Base-by-base conservation (phyloP, 2,888 invertebrate genomes). In the Norana najaformis region DNA sequence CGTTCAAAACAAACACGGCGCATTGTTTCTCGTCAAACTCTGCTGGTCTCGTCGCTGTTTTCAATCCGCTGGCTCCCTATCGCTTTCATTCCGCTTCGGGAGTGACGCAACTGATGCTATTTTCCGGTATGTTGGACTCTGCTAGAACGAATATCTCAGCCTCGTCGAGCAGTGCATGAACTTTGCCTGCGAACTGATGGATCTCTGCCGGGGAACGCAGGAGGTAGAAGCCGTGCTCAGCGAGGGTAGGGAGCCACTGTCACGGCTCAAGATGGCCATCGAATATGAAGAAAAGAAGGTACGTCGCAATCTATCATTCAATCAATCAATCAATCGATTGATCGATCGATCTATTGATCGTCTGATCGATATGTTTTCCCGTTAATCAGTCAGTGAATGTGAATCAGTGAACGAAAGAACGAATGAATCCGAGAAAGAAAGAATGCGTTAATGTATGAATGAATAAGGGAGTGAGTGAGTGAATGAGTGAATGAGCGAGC, bases 191-290 rank as follows among this genome's bases (percentile, higher is more conserved):
- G 94, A 95, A 89, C 91, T 95, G 89, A 94, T 95, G 93, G 95
- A 95, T 37, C 96, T 96, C 92, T 97, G 97, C 93, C 96, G 97
- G 38, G 96, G 96, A 34, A 96, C 96, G 0, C 96, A 96, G 92
- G 97, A 97, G 94, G 96, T 97, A 90, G 96, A 97, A 93, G 94
- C 96, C 8, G 95, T 97, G 83, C 94, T 97, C 88, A 96, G 96
- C 90, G 96, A 96, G 93, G 96, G 96, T 93, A 95, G 95, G 5
- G 96, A 96, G 91, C 94, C 95, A 0, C 96, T 96, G 92, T 97
- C 97, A 0, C 95, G 97, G 89, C 95, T 97, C 18, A 95, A 96
- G 39, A 95, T 97, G 94, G 97, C 97, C 0, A 96, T 97, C 93
- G 96, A 96, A 93, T 96, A 96, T 93, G 96, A 96, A 92, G 97